phyloP scores from a whole-genome alignment of 2,888 invertebrate species.

The Morpho achilles region DNA sequence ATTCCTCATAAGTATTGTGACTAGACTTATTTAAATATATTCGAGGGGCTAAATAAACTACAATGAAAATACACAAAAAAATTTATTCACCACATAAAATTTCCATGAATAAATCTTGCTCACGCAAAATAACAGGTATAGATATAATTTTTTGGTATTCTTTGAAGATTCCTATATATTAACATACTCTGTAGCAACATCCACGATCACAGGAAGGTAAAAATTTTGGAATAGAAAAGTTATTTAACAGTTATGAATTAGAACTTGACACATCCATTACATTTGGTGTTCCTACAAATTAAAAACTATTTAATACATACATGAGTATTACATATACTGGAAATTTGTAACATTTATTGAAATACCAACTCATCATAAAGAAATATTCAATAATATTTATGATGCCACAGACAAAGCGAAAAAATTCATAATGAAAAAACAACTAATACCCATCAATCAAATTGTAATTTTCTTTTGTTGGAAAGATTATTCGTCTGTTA shows the following conservation, averaged over 20 bases:
- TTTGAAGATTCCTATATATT: constrained; percentile 65
- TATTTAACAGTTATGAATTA: constrained; percentile 47
- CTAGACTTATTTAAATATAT: neutral
- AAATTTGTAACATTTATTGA: constrained; percentile 22
- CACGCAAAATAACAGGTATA: constrained; percentile 74
- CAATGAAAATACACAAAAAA: constrained; percentile 69
- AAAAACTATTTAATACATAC: constrained; percentile 44
- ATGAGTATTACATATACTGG: constrained; percentile 54
- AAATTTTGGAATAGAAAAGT: constrained; percentile 75
- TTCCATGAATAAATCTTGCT: constrained; percentile 64
- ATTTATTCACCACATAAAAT: constrained; percentile 78
- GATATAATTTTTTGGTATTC: constrained; percentile 48
- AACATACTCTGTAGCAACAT: constrained; percentile 64
- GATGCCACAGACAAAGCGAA: constrained; percentile 15
- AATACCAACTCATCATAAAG: constrained; percentile 2
- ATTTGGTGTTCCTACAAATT: constrained; percentile 66
- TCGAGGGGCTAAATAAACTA: neutral
- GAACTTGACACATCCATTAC: constrained; percentile 50
- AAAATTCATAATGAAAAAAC: too few species aligned
- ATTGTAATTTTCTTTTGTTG: too few species aligned
- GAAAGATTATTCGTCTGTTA: too few species aligned
- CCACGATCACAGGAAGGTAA: constrained; percentile 76
- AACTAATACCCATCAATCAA: too few species aligned
- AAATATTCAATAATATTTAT: neutral
- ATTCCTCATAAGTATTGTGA: too few species aligned